These are phyloP conservation scores for Meghimatium bilineatum DNA, from an alignment of 2,888 invertebrate genomes.

Conservation along the genomic window DNA sequence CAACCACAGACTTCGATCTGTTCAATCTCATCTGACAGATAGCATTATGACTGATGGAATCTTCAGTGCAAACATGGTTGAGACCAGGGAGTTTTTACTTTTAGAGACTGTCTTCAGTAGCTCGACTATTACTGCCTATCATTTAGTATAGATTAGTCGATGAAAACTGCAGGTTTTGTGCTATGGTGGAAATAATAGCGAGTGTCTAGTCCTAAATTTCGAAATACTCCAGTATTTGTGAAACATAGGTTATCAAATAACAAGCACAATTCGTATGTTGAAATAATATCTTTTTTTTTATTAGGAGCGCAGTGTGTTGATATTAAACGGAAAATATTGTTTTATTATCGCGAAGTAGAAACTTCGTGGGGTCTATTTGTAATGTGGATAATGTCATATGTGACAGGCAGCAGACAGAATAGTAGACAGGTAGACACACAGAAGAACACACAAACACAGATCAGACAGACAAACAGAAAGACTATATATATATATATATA, in stretches of 20 bases:
- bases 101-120: not conserved
- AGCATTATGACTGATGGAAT: not conserved
- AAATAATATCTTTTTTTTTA: not conserved
- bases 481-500: too few species aligned
- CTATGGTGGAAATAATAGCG: not conserved
- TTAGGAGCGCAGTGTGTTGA: not conserved
- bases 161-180: too few species aligned
- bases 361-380: too few species aligned
- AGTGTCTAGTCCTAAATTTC: not conserved
- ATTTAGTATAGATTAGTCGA: not conserved
- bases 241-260: not conserved
- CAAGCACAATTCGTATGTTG: not conserved
- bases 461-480: too few species aligned
- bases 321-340: not conserved
- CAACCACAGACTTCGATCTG: not conserved
- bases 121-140: not conserved
- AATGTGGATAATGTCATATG: too few species aligned
- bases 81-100: not conserved
- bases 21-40: not conserved
- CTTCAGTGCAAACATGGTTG: not conserved
- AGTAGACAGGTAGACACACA: too few species aligned
- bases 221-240: not conserved
- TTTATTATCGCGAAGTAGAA: too few species aligned
- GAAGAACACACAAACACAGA: too few species aligned
- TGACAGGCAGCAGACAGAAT: too few species aligned